Conservation (phyloP, 1,140 invertebrate species). For the Geopemphigus sp. region DNA sequence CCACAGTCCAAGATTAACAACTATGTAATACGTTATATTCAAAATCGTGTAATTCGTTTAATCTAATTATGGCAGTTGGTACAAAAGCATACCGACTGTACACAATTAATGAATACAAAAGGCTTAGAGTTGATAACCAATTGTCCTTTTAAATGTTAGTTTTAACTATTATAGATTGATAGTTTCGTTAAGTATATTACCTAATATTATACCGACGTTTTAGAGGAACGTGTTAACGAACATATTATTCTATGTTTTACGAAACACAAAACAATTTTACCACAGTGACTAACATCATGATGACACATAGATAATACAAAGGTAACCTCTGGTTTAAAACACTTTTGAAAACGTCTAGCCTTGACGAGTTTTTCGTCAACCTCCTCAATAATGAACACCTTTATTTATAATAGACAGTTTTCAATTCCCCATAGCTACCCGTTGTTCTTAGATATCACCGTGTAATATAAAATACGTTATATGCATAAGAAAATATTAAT, state of each 20-base stretch:
- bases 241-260: neutral
- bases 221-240: neutral
- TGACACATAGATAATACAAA: neutral
- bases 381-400: neutral
- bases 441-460: neutral
- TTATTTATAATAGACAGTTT: neutral
- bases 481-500: conserved; percentile 10
- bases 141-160: neutral
- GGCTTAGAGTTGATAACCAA: neutral
- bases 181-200: neutral
- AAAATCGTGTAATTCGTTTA: neutral
- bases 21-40: neutral
- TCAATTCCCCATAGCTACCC: neutral
- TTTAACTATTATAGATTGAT: neutral
- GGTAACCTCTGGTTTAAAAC: neutral
- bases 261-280: neutral
- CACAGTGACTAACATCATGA: neutral
- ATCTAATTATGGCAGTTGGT: neutral
- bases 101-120: neutral
- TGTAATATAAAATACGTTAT: neutral
- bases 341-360: neutral
- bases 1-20: neutral
- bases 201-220: neutral
- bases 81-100: neutral
- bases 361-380: neutral